Evolutionary conservation across 2,888 invertebrate genomes (phyloP).

Genomic region (Ennomos erosarius): DNA sequence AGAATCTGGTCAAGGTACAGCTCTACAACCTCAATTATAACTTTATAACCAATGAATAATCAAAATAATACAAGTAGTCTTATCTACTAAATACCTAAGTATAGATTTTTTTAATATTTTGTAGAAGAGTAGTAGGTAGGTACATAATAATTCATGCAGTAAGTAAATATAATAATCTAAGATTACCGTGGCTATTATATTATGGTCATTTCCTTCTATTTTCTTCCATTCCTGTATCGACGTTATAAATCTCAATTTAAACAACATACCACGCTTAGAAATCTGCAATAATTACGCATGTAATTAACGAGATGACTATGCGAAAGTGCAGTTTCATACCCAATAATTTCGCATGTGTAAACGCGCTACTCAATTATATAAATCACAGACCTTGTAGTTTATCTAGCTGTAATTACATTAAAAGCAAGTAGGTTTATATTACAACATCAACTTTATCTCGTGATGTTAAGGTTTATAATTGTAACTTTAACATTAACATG

Average conservation of each 20-base stretch:
- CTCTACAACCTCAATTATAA: too few relatives aligned
- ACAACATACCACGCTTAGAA: not conserved
- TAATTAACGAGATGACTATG: slow-evolving; percentile 15
- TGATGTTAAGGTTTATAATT: slow-evolving; percentile 10
- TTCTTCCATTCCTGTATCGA: not conserved
- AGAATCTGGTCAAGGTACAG: too few relatives aligned
- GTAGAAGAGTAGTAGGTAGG: too few relatives aligned
- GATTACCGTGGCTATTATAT: too few relatives aligned
- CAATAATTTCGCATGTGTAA: slow-evolving; percentile 28
- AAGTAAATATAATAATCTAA: too few relatives aligned
- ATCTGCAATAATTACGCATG: not conserved
- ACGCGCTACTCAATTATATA: slow-evolving; percentile 33
- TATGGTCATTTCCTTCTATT: too few relatives aligned
- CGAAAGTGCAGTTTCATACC: slow-evolving; percentile 11
- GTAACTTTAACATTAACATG: not conserved
- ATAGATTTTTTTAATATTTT: too few relatives aligned
- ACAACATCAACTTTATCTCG: slow-evolving; percentile 22
- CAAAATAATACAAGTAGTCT: too few relatives aligned
- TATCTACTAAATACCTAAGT: too few relatives aligned
- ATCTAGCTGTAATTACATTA: slow-evolving; percentile 13
- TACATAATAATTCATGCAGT: too few relatives aligned
- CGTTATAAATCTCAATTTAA: not conserved
- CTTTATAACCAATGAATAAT: too few relatives aligned
- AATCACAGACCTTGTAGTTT: slow-evolving; percentile 24
- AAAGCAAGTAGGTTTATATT: slow-evolving; percentile 3